Evolutionary conservation across 2,113 vertebrate genomes (phyloP), one percentile per base, ranked within the genome.

Genomic region (Phyllostomus discolor): DNA sequence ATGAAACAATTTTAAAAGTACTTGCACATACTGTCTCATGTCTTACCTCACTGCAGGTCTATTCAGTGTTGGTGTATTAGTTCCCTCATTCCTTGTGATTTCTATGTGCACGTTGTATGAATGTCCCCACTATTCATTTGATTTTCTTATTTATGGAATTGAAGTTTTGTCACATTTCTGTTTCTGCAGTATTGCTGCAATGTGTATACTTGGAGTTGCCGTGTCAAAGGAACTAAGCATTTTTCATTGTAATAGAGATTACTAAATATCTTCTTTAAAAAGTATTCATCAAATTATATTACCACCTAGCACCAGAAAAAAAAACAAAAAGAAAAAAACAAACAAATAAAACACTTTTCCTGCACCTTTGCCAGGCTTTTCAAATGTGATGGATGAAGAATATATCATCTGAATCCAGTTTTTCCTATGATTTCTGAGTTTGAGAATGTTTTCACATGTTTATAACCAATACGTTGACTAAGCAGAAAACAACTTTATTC

Each of bases 211-310:
- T 89, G 16, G 28, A 85, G 59, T 90, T 57, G 1, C 57, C 62
- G 22, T 4, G 15, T 38, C 52, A 76, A 92, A 76, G 20, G 26
- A 41, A 84, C 46, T 4, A 52, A 84, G 59, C 35, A 80, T 62
- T 96, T 95, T 90, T 87, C 52, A 90, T 92, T 83, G 83, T 80
- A 41, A 57, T 54, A 87, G 88, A 43, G 22, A 73, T 35, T n/a
- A 54, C 38, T 50, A 73, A 79, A 64, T 76, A 10, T 26, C 72
- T 94, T 84, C 10, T 9, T 4, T 31, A 66, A 90, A 90, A 64
- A 43, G 2, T 26, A 86, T 57, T 78, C 43, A 87, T 75, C 70
- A 90, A 92, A 73, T 83, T 66, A 33, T 66, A 82, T 82, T 64
- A 48, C 33, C 33, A 79, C 16, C 26, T 48, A 17, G 2, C 17